Evolutionary conservation across 30 jellyfish, hydroid and myxozoan genomes (phyloP).

Genomic region (Nemopilema nomurai): DNA sequence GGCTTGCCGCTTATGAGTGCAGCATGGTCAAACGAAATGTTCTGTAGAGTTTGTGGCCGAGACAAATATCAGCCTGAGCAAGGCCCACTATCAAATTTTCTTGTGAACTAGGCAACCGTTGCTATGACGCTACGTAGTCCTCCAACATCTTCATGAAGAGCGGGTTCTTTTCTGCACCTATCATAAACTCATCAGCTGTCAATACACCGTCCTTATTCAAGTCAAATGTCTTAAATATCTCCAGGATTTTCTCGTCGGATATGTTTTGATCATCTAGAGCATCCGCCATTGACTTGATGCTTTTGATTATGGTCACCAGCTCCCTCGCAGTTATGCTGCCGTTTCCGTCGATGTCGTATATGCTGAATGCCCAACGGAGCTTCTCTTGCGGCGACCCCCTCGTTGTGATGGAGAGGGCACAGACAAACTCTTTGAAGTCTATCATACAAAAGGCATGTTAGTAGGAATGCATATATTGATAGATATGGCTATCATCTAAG

Average conservation of each 20-base stretch:
- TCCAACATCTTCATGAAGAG: conserved; percentile 75
- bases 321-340: conserved; percentile 84
- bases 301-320: conserved; percentile 56
- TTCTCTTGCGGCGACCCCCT: conserved; percentile 86
- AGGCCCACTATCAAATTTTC: no score
- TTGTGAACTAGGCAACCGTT: not conserved
- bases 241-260: conserved; percentile 60
- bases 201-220: conserved; percentile 78
- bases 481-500: no score
- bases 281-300: conserved; percentile 73
- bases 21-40: no score
- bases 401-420: conserved; percentile 86
- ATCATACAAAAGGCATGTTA: no score
- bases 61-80: no score
- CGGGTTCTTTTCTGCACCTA: conserved; percentile 77
- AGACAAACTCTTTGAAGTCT: conserved; percentile 91
- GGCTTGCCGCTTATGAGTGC: no score
- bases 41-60: no score
- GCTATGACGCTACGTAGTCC: conserved; percentile 65
- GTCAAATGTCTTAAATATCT: conserved; percentile 66
- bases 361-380: conserved; percentile 84
- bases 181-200: conserved; percentile 82
- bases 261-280: conserved; percentile 69
- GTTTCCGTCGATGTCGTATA: conserved; percentile 90
- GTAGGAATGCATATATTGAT: no score